Percentiles rank a stretch among this genome's conserved stretches.
Conservation (phyloP, 2,113 vertebrate genomes). For the Odontesthes bonariensis region DNA sequence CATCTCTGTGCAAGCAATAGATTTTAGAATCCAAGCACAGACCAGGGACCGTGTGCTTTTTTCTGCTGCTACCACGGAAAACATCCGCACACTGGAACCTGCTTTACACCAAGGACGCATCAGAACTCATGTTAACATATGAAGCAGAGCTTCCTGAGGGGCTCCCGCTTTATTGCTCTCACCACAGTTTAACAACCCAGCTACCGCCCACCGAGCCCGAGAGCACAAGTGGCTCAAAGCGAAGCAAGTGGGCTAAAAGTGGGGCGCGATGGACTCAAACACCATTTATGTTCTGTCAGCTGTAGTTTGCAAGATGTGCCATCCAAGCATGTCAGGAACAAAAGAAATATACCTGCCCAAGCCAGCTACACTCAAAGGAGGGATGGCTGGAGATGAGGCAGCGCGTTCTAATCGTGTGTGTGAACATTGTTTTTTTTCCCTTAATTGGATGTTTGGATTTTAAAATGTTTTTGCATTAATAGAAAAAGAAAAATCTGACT, state of each 20-base stretch:
- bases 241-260: conserved; percentile 18
- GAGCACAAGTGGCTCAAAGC: conserved; percentile 6
- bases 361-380: conserved; percentile 1
- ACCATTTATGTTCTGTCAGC: conserved; percentile 7
- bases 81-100: neutral
- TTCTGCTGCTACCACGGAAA: neutral
- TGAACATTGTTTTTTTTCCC: no score
- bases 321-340: neutral
- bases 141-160: neutral
- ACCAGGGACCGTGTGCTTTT: neutral
- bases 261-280: conserved; percentile 9
- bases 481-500: no score
- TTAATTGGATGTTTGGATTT: no score
- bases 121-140: neutral
- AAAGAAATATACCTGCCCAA: neutral
- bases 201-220: conserved; percentile 16
- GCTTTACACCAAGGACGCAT: neutral
- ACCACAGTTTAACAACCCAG: conserved; percentile 11
- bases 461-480: no score
- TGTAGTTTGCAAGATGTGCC: conserved; percentile 9
- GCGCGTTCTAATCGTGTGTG: no score
- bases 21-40: conserved; percentile 1
- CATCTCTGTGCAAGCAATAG: neutral
- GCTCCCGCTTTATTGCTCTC: conserved; percentile 16
- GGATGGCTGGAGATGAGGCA: neutral